A percentile compares a stretch with the other conserved stretches of the same genome.
Conservation (phyloP, 2,797 vertebrate species). For the Ambastaia sidthimunki region DNA sequence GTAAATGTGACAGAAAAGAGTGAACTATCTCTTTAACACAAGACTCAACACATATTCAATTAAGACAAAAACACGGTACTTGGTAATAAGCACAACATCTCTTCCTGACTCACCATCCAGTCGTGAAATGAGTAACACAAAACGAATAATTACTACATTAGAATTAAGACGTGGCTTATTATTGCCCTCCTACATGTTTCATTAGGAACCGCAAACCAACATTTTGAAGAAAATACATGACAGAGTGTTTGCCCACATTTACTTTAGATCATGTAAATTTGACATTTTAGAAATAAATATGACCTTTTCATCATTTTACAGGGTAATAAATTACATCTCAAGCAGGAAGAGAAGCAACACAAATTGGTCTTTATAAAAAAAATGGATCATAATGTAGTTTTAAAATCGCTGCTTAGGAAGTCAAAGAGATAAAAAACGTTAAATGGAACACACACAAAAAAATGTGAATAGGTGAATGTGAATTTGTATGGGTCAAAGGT, state of each 20-base stretch:
- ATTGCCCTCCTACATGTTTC: neutral
- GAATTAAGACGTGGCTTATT: neutral
- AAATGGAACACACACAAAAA: neutral
- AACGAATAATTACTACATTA: slow-evolving; percentile 1
- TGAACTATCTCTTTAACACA: neutral
- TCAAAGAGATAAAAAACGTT: neutral
- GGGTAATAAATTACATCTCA: neutral
- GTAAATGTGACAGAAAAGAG: neutral
- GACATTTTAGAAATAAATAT: neutral
- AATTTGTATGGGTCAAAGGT: neutral
- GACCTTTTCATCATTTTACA: neutral
- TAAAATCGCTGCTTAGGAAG: neutral
- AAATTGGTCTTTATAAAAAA: neutral
- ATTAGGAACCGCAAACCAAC: neutral
- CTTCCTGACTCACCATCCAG: neutral
- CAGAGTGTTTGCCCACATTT: neutral
- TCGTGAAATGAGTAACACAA: neutral
- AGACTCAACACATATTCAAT: neutral
- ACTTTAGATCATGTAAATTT: neutral
- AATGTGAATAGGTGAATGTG: neutral
- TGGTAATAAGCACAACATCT: neutral
- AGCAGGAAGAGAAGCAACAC: neutral
- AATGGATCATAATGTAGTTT: neutral
- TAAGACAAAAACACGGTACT: neutral
- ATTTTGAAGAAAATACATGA: neutral